Evolutionary conservation across 2,113 vertebrate species (phyloP).

Genomic region (Bubo scandiacus): DNA sequence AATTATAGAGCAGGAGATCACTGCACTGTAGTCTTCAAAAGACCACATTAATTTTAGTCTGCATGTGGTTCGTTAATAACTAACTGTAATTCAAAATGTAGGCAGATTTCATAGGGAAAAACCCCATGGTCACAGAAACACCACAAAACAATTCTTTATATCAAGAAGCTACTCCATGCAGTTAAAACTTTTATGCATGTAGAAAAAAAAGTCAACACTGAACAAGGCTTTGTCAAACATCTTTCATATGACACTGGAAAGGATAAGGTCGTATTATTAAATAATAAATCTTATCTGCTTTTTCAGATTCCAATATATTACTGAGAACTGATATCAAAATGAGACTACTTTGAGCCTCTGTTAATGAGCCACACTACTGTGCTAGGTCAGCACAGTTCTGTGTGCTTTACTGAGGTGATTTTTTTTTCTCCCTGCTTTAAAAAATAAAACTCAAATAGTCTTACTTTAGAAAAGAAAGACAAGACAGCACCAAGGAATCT

Average conservation of each 20-base stretch:
- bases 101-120: constrained; percentile 10
- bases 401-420: background rate
- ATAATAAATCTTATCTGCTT: constrained; percentile 10
- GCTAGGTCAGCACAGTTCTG: background rate
- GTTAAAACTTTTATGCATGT: background rate
- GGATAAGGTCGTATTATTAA: constrained; percentile 36
- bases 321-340: constrained; percentile 1
- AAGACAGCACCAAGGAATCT: background rate
- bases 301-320: constrained; percentile 7
- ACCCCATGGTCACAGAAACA: background rate
- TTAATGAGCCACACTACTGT: background rate
- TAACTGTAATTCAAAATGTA: constrained; percentile 11
- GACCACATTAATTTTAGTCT: constrained; percentile 12
- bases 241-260: constrained; percentile 20
- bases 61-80: constrained; percentile 47
- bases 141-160: background rate
- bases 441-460: constrained; percentile 13
- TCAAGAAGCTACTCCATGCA: background rate
- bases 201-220: constrained; percentile 15
- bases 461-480: background rate
- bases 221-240: constrained; percentile 27
- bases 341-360: background rate
- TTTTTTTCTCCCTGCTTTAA: background rate
- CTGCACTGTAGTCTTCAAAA: background rate
- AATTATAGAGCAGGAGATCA: background rate